Evolutionary conservation across 2,888 invertebrate species (phyloP), one percentile per base, ranked within the genome.

Genomic region (Invenusta paracnida): DNA sequence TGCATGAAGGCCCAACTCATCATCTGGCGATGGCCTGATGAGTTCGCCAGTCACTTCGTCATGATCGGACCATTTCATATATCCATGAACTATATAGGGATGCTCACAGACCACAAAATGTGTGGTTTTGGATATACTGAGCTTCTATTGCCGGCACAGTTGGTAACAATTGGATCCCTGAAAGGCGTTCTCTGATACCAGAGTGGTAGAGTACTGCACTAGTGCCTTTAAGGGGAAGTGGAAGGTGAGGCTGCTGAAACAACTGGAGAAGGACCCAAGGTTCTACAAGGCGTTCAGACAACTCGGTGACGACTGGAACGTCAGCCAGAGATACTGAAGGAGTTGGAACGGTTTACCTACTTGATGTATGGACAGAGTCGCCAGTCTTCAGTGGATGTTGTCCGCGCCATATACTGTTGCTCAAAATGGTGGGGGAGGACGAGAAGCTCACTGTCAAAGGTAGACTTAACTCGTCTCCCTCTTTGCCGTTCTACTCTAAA

Each of bases 1-100:
- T 48, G 67, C 29, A 30, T 29, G 88, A 88, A 86, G 87, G 87
- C 81, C 23, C 86, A 85, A 31, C 88, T 88, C 11, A 27, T 88
- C 25, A 84, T 87, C 1, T 88, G 85, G 88, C 87, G 85, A 13
- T 27, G 28, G 13, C 86, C 87, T 25, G 84, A 85, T 5, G 17
- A 25, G 30, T 88, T 85, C 85, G 85, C 2, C n/a, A 67, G 82
- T 23, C 88, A 87, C 86, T 86, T 87, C 23, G 87, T 86, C 17
- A n/a, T 87, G 30, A 87, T 87, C 17, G 87, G 85, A 0, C 85
- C 87, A 5, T 87, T 88, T 83, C 86, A 88, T 2, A 86, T 86
- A 29, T 86, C 88, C 5, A 86, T 88, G 73, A 48, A 87, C 48
- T 88, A 86, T 29, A 86, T 86, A 5, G 82, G 82, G 13, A 86